Base-by-base conservation (phyloP, 2,888 invertebrate genomes). In the Coleophora deauratella region DNA sequence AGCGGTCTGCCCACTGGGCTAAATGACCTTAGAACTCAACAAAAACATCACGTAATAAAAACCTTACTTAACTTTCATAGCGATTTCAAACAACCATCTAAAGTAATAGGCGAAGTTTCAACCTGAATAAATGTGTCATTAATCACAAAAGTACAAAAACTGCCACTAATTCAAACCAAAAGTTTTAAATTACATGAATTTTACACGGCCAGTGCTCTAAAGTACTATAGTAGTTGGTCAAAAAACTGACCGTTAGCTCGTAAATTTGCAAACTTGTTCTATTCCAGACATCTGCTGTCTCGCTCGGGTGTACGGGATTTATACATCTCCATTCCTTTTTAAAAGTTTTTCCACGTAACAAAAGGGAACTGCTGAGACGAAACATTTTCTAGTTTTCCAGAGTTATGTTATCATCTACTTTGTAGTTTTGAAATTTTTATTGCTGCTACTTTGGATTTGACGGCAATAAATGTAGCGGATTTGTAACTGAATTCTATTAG, bases 41-140 rank as follows among this genome's bases (percentile, higher is more conserved):
- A 3, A 21, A 21, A 21, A 21, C 21, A 21, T 21, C 21, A 6
- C 21, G 21, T 6, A 21, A 21, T 21, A 21, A 21, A 12, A 27
- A 51, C 45, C 49, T 48, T 39, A 28, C 41, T 43, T 27, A 73
- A 70, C 66, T 75, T 72, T 73, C 76, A 77, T 76, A 69, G 66
- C 66, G 64, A 66, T 72, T 72, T 76, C 76, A 70, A 78, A 72
- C 69, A 63, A 53, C 70, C 64, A 69, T 75, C 67, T 55, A 52
- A 59, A 59, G 71, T 76, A 75, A 76, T 74, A 68, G 73, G 59
- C 40, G 55, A 77, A 78, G 71, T 77, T 78, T 62, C 39, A 13
- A 21, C 13, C 13, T 27, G 28, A 34, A 52, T 55, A 50, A 62
- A 62, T 58, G 61, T 58, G 56, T 51, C 60, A 66, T 69, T 65